A percentile compares a stretch with the other conserved stretches of the same genome.
These are phyloP conservation scores for Neodon shergylaensis DNA, from an alignment of 2,113 vertebrate genomes.

Conservation along the genomic window DNA sequence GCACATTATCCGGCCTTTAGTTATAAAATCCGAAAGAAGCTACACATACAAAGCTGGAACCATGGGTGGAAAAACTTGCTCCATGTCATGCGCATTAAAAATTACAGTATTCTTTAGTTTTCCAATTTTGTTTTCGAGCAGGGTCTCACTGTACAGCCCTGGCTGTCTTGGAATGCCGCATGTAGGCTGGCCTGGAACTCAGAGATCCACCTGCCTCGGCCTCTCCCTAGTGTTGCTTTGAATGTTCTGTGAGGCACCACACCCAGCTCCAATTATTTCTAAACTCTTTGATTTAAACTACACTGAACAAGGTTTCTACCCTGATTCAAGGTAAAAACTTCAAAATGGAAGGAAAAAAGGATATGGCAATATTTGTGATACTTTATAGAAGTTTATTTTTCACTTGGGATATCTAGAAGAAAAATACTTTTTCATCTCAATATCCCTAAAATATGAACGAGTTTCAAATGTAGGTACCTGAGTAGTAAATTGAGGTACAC, in stretches of 20 bases:
- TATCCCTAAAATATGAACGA: not conserved
- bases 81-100: not conserved
- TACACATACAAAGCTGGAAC: not conserved
- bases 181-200: not conserved
- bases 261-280: not conserved
- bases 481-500: not conserved
- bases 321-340: conserved; percentile 44
- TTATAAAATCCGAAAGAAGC: not conserved
- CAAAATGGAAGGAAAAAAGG: not conserved
- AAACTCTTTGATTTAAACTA: not conserved
- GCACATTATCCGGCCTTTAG: not conserved
- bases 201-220: not conserved
- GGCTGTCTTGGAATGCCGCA: not conserved
- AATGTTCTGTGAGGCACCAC: not conserved
- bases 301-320: not conserved
- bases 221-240: not conserved
- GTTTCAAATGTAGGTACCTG: not conserved
- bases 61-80: not conserved
- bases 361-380: not conserved
- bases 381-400: conserved; percentile 6
- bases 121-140: not conserved
- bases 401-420: not conserved
- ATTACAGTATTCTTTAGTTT: not conserved
- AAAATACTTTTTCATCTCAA: not conserved
- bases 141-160: not conserved